A percentile compares a stretch with the other conserved stretches of the same genome.
Evolutionary conservation across 2,113 vertebrate genomes (phyloP).

Genomic region (Labeo rohita): DNA sequence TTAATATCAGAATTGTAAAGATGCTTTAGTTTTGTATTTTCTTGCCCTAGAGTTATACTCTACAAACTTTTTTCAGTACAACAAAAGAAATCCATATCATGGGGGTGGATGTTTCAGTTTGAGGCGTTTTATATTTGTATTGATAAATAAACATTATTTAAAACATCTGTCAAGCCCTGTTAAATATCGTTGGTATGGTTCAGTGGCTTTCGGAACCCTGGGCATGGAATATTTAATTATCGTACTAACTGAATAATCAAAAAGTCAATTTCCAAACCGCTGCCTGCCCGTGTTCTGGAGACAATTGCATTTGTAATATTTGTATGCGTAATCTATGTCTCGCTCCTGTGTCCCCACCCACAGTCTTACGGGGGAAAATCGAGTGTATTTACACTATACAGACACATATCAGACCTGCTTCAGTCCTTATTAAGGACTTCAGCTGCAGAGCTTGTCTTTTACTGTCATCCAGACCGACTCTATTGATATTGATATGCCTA

Average conservation of each 20-base stretch:
- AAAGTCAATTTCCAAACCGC: conserved; percentile 78
- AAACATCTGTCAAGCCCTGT: conserved; percentile 80
- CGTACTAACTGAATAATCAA: conserved; percentile 79
- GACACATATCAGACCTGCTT: conserved; percentile 25
- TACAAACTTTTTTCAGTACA: background rate
- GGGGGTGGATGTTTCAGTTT: conserved; percentile 57
- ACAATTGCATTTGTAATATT: conserved; percentile 81
- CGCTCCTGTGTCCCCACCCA: conserved; percentile 45
- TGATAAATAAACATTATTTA: conserved; percentile 85
- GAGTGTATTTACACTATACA: conserved; percentile 45
- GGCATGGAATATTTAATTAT: conserved; percentile 83
- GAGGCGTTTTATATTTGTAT: conserved; percentile 71
- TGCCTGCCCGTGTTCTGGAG: conserved; percentile 64
- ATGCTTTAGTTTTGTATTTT: background rate
- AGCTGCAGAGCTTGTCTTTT: background rate
- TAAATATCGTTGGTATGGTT: conserved; percentile 74
- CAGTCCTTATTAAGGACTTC: conserved; percentile 34
- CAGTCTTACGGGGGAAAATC: conserved; percentile 40
- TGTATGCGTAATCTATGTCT: conserved; percentile 69
- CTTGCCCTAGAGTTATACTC: background rate
- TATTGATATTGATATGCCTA: conserved; percentile 67
- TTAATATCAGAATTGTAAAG: background rate
- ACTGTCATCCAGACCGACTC: conserved; percentile 22
- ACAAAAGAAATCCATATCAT: background rate
- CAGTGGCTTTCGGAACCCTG: conserved; percentile 76